Percentiles rank a stretch among this genome's conserved stretches.
These are phyloP conservation scores for Nycticryphes semicollaris DNA, from an alignment of 2,113 vertebrate species.

Conservation along the genomic window DNA sequence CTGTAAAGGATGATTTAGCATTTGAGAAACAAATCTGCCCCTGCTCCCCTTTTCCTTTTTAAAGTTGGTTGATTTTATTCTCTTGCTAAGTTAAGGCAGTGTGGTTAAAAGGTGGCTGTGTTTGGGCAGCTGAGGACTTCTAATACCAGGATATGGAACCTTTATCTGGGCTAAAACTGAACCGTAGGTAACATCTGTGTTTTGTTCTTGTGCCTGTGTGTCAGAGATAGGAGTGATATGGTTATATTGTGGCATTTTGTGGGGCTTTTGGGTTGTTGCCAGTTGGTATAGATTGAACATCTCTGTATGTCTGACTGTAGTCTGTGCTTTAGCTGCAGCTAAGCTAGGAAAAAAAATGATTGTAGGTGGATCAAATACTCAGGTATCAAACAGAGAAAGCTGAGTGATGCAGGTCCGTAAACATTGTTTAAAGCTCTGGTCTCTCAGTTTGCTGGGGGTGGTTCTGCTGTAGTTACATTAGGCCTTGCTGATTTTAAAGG, in stretches of 20 bases:
- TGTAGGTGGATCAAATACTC: neutral
- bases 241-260: neutral
- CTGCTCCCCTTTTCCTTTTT: neutral
- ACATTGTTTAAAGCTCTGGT: neutral
- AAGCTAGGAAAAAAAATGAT: neutral
- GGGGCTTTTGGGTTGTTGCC: neutral
- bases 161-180: neutral
- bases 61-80: neutral
- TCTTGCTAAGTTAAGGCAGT: neutral
- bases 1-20: neutral
- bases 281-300: neutral
- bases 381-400: neutral
- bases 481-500: neutral
- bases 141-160: neutral
- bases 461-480: neutral
- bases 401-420: neutral
- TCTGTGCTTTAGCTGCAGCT: neutral
- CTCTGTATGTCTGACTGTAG: neutral
- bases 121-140: neutral
- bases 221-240: fast-evolving
- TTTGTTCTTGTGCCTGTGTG: neutral
- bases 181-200: neutral
- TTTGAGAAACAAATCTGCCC: neutral
- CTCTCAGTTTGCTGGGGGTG: fast-evolving
- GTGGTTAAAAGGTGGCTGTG: neutral